Evolutionary conservation across 2,113 vertebrate species (phyloP).

Genomic region (Mus musculus): DNA sequence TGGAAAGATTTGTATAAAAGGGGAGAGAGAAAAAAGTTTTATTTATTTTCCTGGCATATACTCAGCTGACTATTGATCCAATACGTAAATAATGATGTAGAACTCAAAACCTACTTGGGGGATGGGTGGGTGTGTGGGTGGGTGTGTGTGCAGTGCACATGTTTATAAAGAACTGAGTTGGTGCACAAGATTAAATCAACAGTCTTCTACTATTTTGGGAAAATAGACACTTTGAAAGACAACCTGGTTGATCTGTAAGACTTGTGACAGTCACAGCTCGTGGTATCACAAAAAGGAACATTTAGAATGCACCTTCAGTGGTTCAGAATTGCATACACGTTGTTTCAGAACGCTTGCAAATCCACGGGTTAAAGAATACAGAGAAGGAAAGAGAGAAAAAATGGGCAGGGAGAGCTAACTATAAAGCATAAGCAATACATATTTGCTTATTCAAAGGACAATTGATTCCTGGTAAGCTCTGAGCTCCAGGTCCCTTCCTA

Average conservation of each 20-base stretch:
- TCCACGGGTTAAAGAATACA: background rate
- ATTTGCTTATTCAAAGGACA: conserved; percentile 11
- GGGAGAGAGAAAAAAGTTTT: background rate
- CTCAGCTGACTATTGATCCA: conserved; percentile 16
- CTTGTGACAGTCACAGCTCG: background rate
- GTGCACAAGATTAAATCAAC: background rate
- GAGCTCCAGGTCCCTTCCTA: background rate
- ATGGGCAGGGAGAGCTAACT: background rate
- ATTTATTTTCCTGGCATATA: conserved; percentile 33
- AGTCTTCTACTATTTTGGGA: background rate
- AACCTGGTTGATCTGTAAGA: background rate
- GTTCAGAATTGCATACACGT: background rate
- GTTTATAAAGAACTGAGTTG: background rate
- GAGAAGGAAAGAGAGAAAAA: background rate
- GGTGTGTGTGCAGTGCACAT: background rate
- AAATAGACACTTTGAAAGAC: background rate
- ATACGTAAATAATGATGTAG: background rate
- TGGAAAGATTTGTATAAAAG: background rate
- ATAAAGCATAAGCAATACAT: background rate
- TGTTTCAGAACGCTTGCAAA: conserved; percentile 16
- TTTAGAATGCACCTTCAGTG: background rate
- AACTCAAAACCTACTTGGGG: background rate
- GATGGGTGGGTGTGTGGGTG: background rate
- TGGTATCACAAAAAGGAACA: background rate
- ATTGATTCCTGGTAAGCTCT: background rate